Evolutionary conservation across 2,113 vertebrate genomes (phyloP), one percentile per base, ranked within the genome.

Genomic region (Corydoras sp.): DNA sequence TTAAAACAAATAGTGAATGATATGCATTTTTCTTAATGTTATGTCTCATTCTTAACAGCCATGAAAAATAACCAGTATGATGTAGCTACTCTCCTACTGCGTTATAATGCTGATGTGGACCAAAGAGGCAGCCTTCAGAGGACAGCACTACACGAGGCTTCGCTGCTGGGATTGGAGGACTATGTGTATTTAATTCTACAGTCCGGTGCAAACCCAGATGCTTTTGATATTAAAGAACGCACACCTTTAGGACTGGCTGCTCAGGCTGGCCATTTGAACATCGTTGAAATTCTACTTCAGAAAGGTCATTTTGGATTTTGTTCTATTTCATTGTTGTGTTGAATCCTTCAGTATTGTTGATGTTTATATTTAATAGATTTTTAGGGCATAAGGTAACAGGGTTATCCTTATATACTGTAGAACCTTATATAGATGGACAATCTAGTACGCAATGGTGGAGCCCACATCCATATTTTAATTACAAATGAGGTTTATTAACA

Each of bases 241-340:
- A 97, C 94, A 11, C 92, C 96, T 9, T 88, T 99, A 62, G 92
- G 93, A 14, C 87, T 98, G 72, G 96, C 95, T 74, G 93, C 94
- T 50, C 92, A 95, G 79, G 88, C 81, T 3, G 95, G 94, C 56
- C 92, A 95, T 75, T 89, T 91, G 18, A 90, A 91, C 69, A 85
- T 97, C 71, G 92, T 95, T 80, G 88, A 95, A 73, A 66, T 91
- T 15, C 83, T 98, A 61, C 24, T 99, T 64, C 82, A 88, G 65
- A 96, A 90, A 93, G 96, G 96, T 93, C 75, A 14, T 68, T 60
- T 56, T 58, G 8, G 13, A n/a, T 10, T 54, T 12, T 14, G 5
- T 43, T 53, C 3, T 53, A 10, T 53, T 53, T 53, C 51, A 12
- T 53, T 53, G 13, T 53, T 53, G 10, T 53, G 9, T 53, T 10